Base-by-base conservation (phyloP, 2,888 invertebrate genomes). In the Lutraria lutraria region DNA sequence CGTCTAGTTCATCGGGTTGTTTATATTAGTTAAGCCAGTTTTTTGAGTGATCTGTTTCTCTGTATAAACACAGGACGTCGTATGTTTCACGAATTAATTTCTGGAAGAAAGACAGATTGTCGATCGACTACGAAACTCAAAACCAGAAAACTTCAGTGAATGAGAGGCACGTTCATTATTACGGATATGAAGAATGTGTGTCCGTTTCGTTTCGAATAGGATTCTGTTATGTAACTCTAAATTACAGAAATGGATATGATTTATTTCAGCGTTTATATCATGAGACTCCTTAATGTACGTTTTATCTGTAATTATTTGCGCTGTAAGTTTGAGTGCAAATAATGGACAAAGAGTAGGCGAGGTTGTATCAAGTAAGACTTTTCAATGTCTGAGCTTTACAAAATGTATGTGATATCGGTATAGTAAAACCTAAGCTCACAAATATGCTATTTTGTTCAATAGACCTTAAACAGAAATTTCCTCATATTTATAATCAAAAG, bases 161-260 rank as follows among this genome's bases (percentile, higher is more conserved):
- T 76, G 76, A 76, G 31, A 76, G 76, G 76, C 76, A 76, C 16
- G 76, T 31, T 34, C 76, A 76, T 76, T 76, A 76, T 76, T 76
- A 25, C 34, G 15, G 31, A 19, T 25, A 31, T 19, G 76, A 76
- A 31, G 6, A 31, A 76, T 76, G 31, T 19, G 76, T 19, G 76
- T 34, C 34, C 6, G 12, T 25, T 76, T 16, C 31, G 16, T 31
- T 16, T 16, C 56, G 56, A 56, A 21, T 56, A 16, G 2, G 21
- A 56, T 56, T 19, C 19, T 76, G 19, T 76, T 31, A 76, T 34
- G 31, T 76, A 76, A 76, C 13, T 31, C 34, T 76, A 34, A 31
- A 16, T 34, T 76, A 15, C 13, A 19, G 76, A 31, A 34, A 76
- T 76, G 16, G 25, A 34, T 76, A 76, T 16, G 76, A 31, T 56